A percentile compares a stretch with the other conserved stretches of the same genome.
Conservation (phyloP, 2,888 invertebrate genomes). For the Agapostemon virescens region DNA sequence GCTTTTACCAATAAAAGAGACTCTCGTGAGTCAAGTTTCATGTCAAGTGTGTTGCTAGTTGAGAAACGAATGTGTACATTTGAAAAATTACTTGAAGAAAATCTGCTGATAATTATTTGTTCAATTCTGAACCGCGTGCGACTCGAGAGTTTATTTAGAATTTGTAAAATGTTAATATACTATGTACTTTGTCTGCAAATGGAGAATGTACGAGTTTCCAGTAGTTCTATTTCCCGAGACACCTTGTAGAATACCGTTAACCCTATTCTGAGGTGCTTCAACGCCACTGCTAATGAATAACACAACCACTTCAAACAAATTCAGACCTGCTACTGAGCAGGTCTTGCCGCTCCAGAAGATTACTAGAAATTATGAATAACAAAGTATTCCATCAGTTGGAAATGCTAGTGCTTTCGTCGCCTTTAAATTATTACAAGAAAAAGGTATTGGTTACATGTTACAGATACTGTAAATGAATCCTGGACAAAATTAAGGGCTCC, state of each 20-base stretch:
- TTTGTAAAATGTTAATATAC: neutral
- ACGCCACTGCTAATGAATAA: slow-evolving; percentile 1
- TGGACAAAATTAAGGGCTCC: too few relatives aligned
- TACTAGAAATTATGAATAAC: neutral
- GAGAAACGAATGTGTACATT: neutral
- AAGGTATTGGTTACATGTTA: neutral
- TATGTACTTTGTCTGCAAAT: neutral
- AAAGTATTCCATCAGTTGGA: neutral
- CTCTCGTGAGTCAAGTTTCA: neutral
- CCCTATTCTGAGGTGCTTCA: neutral
- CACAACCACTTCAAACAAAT: slow-evolving; percentile 1
- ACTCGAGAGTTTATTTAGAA: too few relatives aligned
- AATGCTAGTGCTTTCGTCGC: too few relatives aligned
- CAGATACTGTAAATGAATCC: too few relatives aligned
- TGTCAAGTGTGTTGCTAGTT: neutral
- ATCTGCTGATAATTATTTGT: neutral
- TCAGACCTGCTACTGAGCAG: neutral
- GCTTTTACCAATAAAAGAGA: neutral
- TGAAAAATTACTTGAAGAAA: neutral
- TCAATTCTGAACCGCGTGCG: neutral
- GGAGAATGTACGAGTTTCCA: neutral
- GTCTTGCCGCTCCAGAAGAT: neutral
- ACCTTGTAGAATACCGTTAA: neutral
- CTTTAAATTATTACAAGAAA: neutral
- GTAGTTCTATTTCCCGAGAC: neutral